These are phyloP conservation scores for Lepus townsendii DNA, from an alignment of 2,797 vertebrate species.

Conservation along the genomic window DNA sequence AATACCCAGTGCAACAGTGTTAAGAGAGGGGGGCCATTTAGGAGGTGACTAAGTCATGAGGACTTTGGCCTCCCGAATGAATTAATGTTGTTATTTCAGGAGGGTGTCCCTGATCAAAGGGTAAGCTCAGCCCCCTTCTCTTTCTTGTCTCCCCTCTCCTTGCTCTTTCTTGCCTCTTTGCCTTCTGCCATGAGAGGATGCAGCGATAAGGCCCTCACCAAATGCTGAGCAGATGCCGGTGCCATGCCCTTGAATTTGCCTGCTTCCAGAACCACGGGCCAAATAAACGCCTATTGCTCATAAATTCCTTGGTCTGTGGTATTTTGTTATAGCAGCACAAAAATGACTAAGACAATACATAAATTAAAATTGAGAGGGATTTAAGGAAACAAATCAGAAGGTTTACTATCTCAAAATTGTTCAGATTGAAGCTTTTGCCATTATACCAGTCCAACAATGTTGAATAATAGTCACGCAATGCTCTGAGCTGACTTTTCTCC, in stretches of 20 bases:
- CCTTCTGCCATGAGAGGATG: neutral
- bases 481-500: neutral
- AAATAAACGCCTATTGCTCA: neutral
- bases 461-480: neutral
- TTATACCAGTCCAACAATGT: neutral
- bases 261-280: neutral
- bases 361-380: neutral
- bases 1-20: neutral
- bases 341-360: neutral
- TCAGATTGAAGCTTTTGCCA: neutral
- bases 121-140: neutral
- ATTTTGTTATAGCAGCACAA: neutral
- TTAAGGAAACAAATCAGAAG: constrained; percentile 29
- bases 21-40: neutral
- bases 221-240: neutral
- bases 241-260: neutral
- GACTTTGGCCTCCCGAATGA: neutral
- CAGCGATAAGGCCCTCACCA: neutral
- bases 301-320: neutral
- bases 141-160: neutral
- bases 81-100: neutral
- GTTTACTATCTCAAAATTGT: neutral
- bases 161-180: neutral
- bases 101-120: no score
- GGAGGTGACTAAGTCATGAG: neutral